phyloP scores from a whole-genome alignment of 37 sponge, comb jelly and placozoan genomes.

The Mnemiopsis leidyi region DNA sequence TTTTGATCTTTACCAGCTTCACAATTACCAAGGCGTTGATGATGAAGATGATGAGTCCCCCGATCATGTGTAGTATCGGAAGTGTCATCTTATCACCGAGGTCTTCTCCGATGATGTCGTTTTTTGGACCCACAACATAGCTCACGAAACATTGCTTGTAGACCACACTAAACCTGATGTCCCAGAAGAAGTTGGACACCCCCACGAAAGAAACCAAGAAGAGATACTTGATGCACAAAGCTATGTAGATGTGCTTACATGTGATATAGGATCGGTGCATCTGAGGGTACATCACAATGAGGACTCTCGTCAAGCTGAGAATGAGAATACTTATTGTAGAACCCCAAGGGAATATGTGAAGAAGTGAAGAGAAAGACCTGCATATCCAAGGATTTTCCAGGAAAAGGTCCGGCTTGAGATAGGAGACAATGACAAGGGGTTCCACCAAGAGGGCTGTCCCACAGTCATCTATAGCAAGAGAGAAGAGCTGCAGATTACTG shows the following conservation, averaged over 20 bases:
- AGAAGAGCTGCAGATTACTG: conserved; percentile 12
- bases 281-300: conserved; percentile 4
- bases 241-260: neutral
- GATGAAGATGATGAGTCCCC: neutral
- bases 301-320: neutral
- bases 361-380: neutral
- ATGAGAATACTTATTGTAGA: conserved; percentile 9
- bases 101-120: neutral
- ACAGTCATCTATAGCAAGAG: neutral
- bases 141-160: neutral
- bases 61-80: neutral
- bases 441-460: neutral
- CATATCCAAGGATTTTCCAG: neutral
- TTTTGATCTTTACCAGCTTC: conserved; percentile 21
- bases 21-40: neutral
- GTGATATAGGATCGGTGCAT: neutral
- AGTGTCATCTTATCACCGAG: neutral
- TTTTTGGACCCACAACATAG: neutral
- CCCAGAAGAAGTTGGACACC: conserved; percentile 16
- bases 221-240: neutral
- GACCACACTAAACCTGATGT: neutral
- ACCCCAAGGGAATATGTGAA: neutral
- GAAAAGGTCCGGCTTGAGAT: neutral
- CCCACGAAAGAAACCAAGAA: neutral
- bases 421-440: neutral